phyloP scores from a whole-genome alignment of 2,888 invertebrate genomes.

The Mamestra brassicae region DNA sequence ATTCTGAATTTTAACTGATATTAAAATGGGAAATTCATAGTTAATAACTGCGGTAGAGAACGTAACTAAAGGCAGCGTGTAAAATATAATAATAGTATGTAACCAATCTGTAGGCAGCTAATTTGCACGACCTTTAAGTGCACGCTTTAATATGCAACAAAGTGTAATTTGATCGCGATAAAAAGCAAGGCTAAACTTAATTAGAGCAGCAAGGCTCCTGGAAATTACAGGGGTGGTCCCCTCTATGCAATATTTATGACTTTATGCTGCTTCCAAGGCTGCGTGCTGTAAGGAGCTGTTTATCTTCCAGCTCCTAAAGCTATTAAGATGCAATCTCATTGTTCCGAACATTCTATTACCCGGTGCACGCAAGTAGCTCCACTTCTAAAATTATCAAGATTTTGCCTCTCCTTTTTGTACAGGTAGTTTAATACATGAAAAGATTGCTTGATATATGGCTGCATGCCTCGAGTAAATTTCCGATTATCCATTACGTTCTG shows the following conservation, averaged over 20 bases:
- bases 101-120: slow-evolving; percentile 48
- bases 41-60: slow-evolving; percentile 18
- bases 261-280: slow-evolving; percentile 51
- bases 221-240: slow-evolving; percentile 70
- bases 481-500: slow-evolving; percentile 30
- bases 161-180: slow-evolving; percentile 74
- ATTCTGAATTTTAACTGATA: slow-evolving; percentile 48
- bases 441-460: slow-evolving; percentile 48
- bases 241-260: slow-evolving; percentile 72
- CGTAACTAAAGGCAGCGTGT: slow-evolving; percentile 6
- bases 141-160: slow-evolving; percentile 72
- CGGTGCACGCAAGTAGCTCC: slow-evolving; percentile 72
- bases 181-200: slow-evolving; percentile 71
- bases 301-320: slow-evolving; percentile 76
- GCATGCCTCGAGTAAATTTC: slow-evolving; percentile 42
- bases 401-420: slow-evolving; percentile 46
- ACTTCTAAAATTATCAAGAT: slow-evolving; percentile 61
- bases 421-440: slow-evolving; percentile 49
- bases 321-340: slow-evolving; percentile 83
- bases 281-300: slow-evolving; percentile 64
- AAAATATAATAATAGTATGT: slow-evolving; percentile 27
- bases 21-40: slow-evolving; percentile 10
- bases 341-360: slow-evolving; percentile 74
- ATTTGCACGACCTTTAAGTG: slow-evolving; percentile 70
- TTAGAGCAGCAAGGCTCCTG: slow-evolving; percentile 72